Evolutionary conservation across 2,888 invertebrate species (phyloP).

Genomic region (Asteroscopus sphinx): DNA sequence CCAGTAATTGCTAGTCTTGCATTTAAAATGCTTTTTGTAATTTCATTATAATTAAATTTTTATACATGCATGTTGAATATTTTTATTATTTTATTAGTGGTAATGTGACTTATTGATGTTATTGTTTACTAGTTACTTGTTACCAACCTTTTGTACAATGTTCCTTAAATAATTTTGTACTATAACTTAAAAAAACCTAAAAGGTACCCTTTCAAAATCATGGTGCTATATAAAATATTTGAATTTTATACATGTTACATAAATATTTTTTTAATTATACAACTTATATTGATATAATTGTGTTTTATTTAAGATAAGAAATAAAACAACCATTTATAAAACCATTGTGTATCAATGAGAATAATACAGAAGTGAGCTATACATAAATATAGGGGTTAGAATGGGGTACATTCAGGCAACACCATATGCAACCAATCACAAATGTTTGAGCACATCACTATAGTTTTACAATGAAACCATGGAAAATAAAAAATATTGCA

Average conservation of each 20-base stretch:
- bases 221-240: conserved; percentile 4
- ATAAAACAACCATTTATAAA: conserved; percentile 82
- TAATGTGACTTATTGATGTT: too few species aligned
- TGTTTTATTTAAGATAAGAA: conserved; percentile 59
- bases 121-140: too few species aligned
- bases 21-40: conserved; percentile 12
- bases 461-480: conserved; percentile 21
- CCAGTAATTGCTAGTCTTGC: not conserved
- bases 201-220: too few species aligned
- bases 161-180: not conserved
- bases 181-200: not conserved
- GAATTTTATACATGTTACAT: conserved; percentile 12
- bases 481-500: conserved; percentile 2
- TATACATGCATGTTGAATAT: too few species aligned
- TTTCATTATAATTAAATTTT: too few species aligned
- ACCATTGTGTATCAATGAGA: conserved; percentile 87
- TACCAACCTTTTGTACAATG: not conserved
- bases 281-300: conserved; percentile 41
- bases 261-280: conserved; percentile 34
- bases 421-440: conserved; percentile 45
- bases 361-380: conserved; percentile 88
- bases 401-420: conserved; percentile 80
- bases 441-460: conserved; percentile 62
- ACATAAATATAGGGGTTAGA: conserved; percentile 82
- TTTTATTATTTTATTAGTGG: too few species aligned